Percentiles rank a stretch among this genome's conserved stretches.
Conservation (phyloP, 1,140 invertebrate species). For the Ganaspis sp. region DNA sequence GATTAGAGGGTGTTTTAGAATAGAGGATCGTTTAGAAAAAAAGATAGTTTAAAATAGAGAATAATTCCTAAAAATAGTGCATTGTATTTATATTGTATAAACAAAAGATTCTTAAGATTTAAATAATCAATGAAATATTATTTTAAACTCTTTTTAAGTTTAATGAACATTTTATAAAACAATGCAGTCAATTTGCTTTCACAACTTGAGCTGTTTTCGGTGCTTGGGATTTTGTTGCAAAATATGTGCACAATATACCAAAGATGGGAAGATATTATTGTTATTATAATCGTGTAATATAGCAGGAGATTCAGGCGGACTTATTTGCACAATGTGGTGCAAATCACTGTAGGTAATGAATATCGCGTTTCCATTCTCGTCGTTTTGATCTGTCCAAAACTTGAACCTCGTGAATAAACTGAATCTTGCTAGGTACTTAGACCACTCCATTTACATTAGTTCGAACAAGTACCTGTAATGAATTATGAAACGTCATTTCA, state of each 20-base stretch:
- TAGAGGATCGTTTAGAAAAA: no score
- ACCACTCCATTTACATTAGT: slow-evolving; percentile 6
- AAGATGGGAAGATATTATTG: neutral
- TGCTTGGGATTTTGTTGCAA: neutral
- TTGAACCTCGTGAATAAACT: neutral
- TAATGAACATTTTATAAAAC: no score
- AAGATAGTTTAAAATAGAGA: no score
- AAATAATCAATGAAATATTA: no score
- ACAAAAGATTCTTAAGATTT: no score
- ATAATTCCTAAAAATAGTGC: no score
- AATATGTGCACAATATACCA: neutral
- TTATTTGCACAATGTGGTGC: neutral
- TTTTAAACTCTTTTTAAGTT: no score
- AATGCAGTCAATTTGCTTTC: no score
- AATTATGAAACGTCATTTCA: slow-evolving; percentile 9
- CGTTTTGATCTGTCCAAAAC: slow-evolving; percentile 11
- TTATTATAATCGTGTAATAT: slow-evolving; percentile 9
- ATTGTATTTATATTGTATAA: no score
- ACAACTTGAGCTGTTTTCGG: no score
- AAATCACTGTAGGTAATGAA: slow-evolving; percentile 24
- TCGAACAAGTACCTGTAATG: neutral
- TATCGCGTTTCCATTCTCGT: slow-evolving; percentile 18
- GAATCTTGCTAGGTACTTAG: neutral
- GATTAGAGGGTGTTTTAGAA: no score
- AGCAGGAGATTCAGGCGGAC: neutral